A percentile compares a stretch with the other conserved stretches of the same genome.
Conservation (phyloP, 2,113 vertebrate genomes). For the Microcebus tavaratra region DNA sequence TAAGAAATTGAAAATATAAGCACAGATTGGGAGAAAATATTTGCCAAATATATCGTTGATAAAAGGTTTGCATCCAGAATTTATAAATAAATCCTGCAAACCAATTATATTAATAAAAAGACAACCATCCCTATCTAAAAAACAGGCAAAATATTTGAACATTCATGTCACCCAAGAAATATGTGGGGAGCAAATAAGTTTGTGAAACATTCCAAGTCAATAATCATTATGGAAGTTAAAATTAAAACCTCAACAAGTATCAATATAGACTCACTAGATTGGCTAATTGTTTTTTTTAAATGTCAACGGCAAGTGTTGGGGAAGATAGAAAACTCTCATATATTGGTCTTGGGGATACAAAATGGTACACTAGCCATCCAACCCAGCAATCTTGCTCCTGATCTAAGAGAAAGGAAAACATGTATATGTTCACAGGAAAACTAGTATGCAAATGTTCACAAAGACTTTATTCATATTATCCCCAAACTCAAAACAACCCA, state of each 20-base stretch:
- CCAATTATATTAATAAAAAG: background rate
- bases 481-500: background rate
- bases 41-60: background rate
- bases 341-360: background rate
- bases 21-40: background rate
- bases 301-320: background rate
- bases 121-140: background rate
- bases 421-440: background rate
- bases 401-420: conserved; percentile 19
- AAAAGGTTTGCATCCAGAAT: background rate
- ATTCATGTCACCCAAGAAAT: background rate
- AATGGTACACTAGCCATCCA: background rate
- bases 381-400: background rate
- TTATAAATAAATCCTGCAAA: background rate
- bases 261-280: background rate
- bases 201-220: background rate
- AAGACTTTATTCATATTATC: background rate
- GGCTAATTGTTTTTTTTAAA: background rate
- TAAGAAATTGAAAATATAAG: background rate
- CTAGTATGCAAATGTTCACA: background rate
- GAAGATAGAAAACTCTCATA: background rate
- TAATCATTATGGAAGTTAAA: background rate
- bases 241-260: background rate
- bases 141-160: background rate
- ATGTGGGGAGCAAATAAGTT: background rate